Evolutionary conservation across 2,113 vertebrate species (phyloP).

Genomic region (Leuciscus idus): DNA sequence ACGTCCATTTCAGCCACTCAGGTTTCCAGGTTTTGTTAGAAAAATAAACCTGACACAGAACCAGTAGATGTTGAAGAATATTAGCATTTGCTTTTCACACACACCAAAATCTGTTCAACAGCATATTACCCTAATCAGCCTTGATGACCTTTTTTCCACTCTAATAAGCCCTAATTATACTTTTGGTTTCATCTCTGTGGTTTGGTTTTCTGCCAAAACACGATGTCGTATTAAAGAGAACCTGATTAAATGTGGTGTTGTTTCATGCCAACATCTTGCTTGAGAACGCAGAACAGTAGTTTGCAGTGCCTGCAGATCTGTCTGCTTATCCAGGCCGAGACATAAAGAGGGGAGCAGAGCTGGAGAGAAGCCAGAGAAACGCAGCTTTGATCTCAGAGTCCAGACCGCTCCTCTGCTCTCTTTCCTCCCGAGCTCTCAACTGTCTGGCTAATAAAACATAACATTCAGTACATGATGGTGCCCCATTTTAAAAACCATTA

Average conservation of each 20-base stretch:
- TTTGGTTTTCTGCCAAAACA: conserved; percentile 23
- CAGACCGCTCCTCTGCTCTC: background rate
- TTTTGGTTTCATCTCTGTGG: conserved; percentile 5
- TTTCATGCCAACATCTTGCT: conserved; percentile 38
- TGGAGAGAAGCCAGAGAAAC: background rate
- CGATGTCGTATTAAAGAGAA: background rate
- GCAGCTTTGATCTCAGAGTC: conserved; percentile 32
- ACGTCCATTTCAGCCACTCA: background rate
- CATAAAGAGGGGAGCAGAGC: conserved; percentile 13
- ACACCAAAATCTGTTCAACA: background rate
- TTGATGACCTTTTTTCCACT: conserved; percentile 19
- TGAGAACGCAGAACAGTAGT: conserved; percentile 24
- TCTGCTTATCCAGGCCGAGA: conserved; percentile 38
- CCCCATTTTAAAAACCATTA: conserved; percentile 54
- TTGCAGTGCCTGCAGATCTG: conserved; percentile 26
- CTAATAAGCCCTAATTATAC: conserved; percentile 26
- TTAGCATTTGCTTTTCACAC: background rate
- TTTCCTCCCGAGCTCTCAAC: conserved; percentile 12
- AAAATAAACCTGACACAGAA: background rate
- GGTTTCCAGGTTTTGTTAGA: background rate
- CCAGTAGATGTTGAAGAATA: background rate
- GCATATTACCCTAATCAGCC: conserved; percentile 20
- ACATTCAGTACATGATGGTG: conserved; percentile 42
- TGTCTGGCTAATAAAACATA: conserved; percentile 43
- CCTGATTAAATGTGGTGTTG: conserved; percentile 16